Base-by-base conservation (phyloP, 2,797 vertebrate genomes). In the Acridotheres tristis region DNA sequence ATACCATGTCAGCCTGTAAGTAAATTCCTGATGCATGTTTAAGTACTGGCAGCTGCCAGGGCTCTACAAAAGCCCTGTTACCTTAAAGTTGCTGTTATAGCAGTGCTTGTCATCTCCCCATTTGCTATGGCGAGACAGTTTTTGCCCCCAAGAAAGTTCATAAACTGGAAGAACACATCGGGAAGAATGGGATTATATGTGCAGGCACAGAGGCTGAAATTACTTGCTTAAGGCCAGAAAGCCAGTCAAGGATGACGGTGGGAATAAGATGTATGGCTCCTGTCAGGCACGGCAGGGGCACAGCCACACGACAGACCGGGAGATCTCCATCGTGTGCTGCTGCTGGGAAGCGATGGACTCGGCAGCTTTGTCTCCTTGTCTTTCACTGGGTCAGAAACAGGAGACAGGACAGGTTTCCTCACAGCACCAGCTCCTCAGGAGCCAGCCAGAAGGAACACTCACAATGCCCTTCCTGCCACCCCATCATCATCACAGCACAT, bases 1-100 rank as follows among this genome's bases (percentile, higher is more conserved):
- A 91, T 85, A 95, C 55, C 74, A 43, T 4, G 61, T 79, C 77
- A 93, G 50, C 67, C 81, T 86, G 55, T 81, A 59, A 86, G 79
- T 38, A 67, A 89, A 93, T 72, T 96, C 85, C 89, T 93, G 79
- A 66, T 43, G 34, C 34, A 23, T 16, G 13, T 67, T 86, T 81
- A 86, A 82, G 18, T 34, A 54, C 15, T 36, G 63, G 71, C 74
- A 91, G 77, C 88, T 94, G 71, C 43, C 25, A 19, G 5, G 14
- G 72, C 36, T 79, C 58, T 66, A 51, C 11, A 74, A 76, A 83
- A 75, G 21, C 27, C 62, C 69, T 5, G 17, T 63, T 72, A 83
- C 73, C 53, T n/a, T 29, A 11, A 88, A 86, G 62, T 63, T 93
- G 34, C n/a, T 91, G 59, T 47, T 76, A 36, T 1, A 54, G 53